A percentile compares a stretch with the other conserved stretches of the same genome.
Evolutionary conservation across 2,888 invertebrate species (phyloP).

Genomic region (Lasioglossum figueresi): DNA sequence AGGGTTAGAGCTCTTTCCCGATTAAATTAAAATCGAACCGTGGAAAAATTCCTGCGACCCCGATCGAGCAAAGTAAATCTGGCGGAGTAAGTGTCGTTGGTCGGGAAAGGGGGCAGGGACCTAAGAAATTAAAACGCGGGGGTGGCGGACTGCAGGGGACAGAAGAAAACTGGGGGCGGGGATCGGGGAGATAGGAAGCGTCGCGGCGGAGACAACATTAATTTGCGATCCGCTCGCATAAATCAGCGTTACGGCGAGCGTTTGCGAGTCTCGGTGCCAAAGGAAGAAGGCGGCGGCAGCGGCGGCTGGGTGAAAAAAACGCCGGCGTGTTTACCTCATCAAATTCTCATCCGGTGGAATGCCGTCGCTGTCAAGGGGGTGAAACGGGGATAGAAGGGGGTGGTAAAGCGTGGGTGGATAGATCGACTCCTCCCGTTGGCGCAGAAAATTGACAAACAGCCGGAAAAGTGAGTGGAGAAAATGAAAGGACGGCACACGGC

Average conservation of each 20-base stretch:
- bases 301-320: conserved; percentile 42
- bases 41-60: background rate
- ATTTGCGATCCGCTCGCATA: conserved; percentile 73
- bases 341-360: conserved; percentile 73
- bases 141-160: background rate
- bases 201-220: conserved; percentile 68
- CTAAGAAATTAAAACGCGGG: conserved; percentile 43
- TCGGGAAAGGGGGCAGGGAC: background rate
- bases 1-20: background rate
- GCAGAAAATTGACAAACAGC: conserved; percentile 69
- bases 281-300: conserved; percentile 22
- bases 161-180: background rate
- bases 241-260: conserved; percentile 62
- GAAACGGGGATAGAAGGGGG: conserved; percentile 11
- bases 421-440: conserved; percentile 46
- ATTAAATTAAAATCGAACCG: background rate
- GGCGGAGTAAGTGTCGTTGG: background rate
- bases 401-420: conserved; percentile 17
- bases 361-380: conserved; percentile 25
- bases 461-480: conserved; percentile 53
- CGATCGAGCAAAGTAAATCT: background rate
- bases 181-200: conserved; percentile 19
- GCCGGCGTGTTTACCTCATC: conserved; percentile 75
- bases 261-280: conserved; percentile 50
- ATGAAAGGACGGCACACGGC: conserved; percentile 26